Evolutionary conservation across 1,140 invertebrate genomes (phyloP).

Genomic region (Chelonus insularis): DNA sequence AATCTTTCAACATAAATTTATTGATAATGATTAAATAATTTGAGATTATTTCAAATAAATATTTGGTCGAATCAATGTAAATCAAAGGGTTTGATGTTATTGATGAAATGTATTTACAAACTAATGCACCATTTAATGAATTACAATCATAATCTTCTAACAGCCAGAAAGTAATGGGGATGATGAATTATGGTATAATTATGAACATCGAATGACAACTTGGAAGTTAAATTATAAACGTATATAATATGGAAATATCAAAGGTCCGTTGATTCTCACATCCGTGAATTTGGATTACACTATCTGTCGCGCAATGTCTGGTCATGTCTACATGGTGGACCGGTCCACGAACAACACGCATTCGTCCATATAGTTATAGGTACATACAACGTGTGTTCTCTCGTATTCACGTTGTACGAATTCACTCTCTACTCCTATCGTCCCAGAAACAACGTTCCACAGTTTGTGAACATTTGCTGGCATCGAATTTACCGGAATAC

Average conservation of each 20-base stretch:
- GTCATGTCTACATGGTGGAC: conserved; percentile 31
- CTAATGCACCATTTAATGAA: too few species aligned
- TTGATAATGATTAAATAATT: too few species aligned
- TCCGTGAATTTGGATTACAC: conserved; percentile 28
- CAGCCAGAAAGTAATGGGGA: too few species aligned
- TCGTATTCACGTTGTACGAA: conserved; percentile 12
- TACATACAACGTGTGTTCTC: conserved; percentile 12
- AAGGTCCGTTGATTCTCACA: conserved; percentile 3
- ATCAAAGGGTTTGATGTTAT: too few species aligned
- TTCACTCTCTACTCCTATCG: not conserved
- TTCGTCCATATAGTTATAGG: conserved; percentile 3
- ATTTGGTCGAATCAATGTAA: too few species aligned
- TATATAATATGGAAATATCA: not conserved
- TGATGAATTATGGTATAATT: not conserved
- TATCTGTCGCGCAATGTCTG: conserved; percentile 29
- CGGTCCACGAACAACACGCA: conserved; percentile 27
- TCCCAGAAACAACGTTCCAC: conserved; percentile 1
- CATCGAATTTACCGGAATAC: conserved; percentile 16
- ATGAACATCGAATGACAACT: not conserved
- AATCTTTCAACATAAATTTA: too few species aligned
- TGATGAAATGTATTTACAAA: too few species aligned
- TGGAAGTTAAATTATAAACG: not conserved
- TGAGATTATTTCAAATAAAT: too few species aligned
- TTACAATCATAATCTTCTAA: too few species aligned
- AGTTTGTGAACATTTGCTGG: conserved; percentile 10